phyloP scores from a whole-genome alignment of 2,888 invertebrate genomes.

The Heliconius ethilla region DNA sequence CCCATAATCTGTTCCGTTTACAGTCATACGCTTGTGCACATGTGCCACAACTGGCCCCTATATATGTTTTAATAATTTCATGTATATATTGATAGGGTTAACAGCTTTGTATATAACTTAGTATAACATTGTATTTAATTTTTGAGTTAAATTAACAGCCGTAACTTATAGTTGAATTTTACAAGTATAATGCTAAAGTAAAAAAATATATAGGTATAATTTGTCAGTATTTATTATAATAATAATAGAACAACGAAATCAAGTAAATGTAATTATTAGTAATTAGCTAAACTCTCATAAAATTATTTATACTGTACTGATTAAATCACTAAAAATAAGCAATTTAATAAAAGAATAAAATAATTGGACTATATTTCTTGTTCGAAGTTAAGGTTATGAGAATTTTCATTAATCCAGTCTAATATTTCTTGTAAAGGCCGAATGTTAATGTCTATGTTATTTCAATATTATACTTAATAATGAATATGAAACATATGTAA shows the following conservation, averaged over 20 bases:
- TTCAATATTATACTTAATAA: slow-evolving; percentile 58
- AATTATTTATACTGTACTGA: neutral
- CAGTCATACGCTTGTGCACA: no score
- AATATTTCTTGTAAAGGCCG: slow-evolving; percentile 58
- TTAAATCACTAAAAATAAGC: slow-evolving; percentile 8
- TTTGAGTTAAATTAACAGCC: no score
- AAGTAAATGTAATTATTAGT: neutral
- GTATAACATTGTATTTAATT: no score
- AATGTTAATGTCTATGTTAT: slow-evolving; percentile 56
- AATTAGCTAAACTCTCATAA: slow-evolving; percentile 13
- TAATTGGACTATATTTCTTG: slow-evolving; percentile 35
- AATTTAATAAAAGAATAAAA: slow-evolving; percentile 16
- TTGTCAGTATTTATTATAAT: neutral
- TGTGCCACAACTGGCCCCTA: no score
- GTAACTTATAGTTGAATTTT: no score
- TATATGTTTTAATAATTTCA: no score
- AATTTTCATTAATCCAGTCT: slow-evolving; percentile 64
- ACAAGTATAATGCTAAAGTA: no score
- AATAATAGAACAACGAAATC: neutral
- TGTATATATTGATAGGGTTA: no score
- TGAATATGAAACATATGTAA: slow-evolving; percentile 33
- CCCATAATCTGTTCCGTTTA: no score
- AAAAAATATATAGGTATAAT: no score
- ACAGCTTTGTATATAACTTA: no score
- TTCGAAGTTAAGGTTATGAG: slow-evolving; percentile 64